Evolutionary conservation across 2,113 vertebrate species (phyloP), one percentile per base, ranked within the genome.

Genomic region (Oncorhynchus masou): DNA sequence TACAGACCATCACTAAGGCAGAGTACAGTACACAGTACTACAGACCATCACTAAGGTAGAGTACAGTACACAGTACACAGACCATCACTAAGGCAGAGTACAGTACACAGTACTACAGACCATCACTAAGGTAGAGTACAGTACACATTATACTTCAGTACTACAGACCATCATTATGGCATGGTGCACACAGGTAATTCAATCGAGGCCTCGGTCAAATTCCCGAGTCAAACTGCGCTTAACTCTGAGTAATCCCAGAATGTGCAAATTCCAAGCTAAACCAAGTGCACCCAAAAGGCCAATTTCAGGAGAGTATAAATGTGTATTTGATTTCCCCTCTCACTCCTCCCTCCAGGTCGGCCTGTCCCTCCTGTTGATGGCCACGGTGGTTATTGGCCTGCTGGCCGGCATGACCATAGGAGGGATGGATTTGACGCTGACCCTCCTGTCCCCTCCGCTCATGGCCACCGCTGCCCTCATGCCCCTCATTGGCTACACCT

Each of bases 401-500:
- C 22, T 93, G 0, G 69, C 81, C 16, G 70, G 22, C 79, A 20
- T 93, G 4, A 79, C 3, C 0, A 5, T 87, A 7, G 88, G 91
- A 76, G 79, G 69, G 0, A 60, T 64, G 57, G 80, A 94, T 34
- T 49, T 74, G 39, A 59, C 6, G 0, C 2, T 8, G 59, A 22
- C 59, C 19, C 12, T 93, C 69, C 77, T 95, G 74, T 90, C 91
- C 13, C 87, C 92, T n/a, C 29, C 68, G 0, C 85, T 97, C 45
- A 60, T 95, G 74, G 83, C 84, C 76, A 93, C 85, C 25, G 92
- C 87, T 20, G 85, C 88, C 34, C 81, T 96, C 68, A 94, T 96
- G 94, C 95, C 95, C 51, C 54, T 94, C 8, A 81, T 80, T 2
- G 96, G 96, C 79, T 96, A 92, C 85, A 51, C 89, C 62, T 79